These are phyloP conservation scores for Venustoraphidia nigricollis DNA, from an alignment of 2,888 invertebrate genomes.

Conservation along the genomic window DNA sequence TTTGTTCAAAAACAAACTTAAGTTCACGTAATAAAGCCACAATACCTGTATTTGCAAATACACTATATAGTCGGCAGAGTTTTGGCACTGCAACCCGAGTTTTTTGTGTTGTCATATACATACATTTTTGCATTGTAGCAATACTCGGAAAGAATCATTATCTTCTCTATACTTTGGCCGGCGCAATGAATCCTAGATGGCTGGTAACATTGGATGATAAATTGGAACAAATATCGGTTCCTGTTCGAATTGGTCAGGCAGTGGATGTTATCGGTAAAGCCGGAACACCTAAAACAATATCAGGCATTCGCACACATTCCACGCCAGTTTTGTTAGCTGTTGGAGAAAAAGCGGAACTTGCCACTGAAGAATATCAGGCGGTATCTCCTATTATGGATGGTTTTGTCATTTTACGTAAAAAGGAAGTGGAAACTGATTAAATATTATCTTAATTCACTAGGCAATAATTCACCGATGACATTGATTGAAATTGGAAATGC, in stretches of 20 bases:
- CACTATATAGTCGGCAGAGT: no score
- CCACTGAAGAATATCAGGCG: constrained; percentile 88
- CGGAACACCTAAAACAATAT: constrained; percentile 97
- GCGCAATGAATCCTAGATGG: constrained; percentile 98
- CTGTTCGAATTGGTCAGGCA: constrained; percentile 84
- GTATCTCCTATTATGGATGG: constrained; percentile 94
- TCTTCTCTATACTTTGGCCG: constrained; percentile 79
- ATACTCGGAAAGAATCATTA: constrained; percentile 89
- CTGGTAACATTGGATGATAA: constrained; percentile 91
- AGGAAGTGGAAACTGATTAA: constrained; percentile 21
- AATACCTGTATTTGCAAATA: no score
- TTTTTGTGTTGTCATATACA: no score
- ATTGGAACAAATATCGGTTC: constrained; percentile 76
- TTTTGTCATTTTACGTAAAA: constrained; percentile 91
- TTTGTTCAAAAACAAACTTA: no score
- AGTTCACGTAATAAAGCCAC: no score
- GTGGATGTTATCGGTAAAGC: constrained; percentile 99
- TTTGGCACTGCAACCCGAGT: no score
- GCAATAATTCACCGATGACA: no score
- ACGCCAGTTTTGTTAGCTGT: constrained; percentile 92
- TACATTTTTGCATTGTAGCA: constrained; percentile 1
- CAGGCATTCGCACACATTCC: constrained; percentile 97
- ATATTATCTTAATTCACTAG: no score
- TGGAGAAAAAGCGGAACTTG: constrained; percentile 94
- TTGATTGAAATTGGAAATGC: no score